Conservation (phyloP, 2,888 invertebrate species). For the Caenorhabditis drosophilae region DNA sequence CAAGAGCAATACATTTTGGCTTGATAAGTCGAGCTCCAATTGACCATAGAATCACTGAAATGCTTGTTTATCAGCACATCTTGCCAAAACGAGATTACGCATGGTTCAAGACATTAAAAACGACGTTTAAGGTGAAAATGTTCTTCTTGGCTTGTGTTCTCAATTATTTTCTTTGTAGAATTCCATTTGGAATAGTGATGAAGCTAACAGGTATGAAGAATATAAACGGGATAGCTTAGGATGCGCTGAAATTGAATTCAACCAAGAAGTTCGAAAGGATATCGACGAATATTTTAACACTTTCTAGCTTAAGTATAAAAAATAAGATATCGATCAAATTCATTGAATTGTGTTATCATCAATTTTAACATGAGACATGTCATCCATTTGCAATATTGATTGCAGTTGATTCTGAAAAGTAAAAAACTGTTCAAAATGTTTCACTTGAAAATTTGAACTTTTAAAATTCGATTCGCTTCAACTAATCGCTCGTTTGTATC, state of each 20-base stretch:
- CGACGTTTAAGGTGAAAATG: constrained; percentile 4
- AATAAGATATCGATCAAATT: too few species aligned
- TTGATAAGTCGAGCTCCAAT: constrained; percentile 26
- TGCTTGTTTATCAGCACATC: constrained; percentile 28
- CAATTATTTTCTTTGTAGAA: constrained; percentile 5
- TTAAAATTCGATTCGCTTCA: constrained; percentile 59
- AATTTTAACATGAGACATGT: constrained; percentile 37
- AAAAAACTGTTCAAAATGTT: neutral
- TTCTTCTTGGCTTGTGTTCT: neutral
- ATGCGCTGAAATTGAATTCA: constrained; percentile 26
- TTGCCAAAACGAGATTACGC: constrained; percentile 15
- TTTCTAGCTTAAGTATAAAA: neutral
- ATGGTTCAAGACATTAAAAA: constrained; percentile 25
- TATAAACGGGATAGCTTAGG: constrained; percentile 26
- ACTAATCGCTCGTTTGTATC: constrained; percentile 63
- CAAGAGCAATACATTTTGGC: constrained; percentile 32
- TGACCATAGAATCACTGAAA: constrained; percentile 27
- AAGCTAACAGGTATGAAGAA: constrained; percentile 3
- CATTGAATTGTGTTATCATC: constrained; percentile 21
- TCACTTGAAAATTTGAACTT: constrained; percentile 30
- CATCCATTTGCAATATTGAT: constrained; percentile 65
- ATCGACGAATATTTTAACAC: constrained; percentile 13
- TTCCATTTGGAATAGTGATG: constrained; percentile 26
- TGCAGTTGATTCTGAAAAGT: constrained; percentile 60
- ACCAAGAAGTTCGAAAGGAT: constrained; percentile 14